Percentiles rank a stretch among this genome's conserved stretches.
These are phyloP conservation scores for Abscondita cerata DNA, from an alignment of 2,888 invertebrate species.

Conservation along the genomic window DNA sequence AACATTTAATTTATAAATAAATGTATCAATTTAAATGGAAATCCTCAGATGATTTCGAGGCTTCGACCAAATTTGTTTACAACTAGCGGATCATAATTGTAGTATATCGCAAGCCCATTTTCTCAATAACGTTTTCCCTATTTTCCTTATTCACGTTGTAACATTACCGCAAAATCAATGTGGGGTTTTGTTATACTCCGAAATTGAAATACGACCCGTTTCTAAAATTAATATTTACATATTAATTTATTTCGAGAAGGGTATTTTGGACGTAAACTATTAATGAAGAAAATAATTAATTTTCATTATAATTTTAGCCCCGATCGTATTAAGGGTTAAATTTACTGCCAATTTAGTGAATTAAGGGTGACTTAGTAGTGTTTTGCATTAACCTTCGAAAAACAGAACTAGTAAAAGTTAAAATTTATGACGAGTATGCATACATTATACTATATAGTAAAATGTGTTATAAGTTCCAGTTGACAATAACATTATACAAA, in stretches of 20 bases:
- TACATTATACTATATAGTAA: too few relatives aligned
- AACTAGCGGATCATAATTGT: not conserved
- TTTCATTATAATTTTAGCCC: not conserved
- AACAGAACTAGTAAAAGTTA: constrained; percentile 1
- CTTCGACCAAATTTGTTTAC: not conserved
- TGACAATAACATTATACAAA: constrained; percentile 31
- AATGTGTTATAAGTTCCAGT: constrained; percentile 24
- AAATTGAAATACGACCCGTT: constrained; percentile 8
- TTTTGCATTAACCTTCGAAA: too few relatives aligned
- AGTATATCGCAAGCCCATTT: too few relatives aligned
- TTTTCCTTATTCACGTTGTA: not conserved
- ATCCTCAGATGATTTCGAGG: not conserved
- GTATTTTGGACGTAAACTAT: not conserved
- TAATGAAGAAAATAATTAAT: not conserved
- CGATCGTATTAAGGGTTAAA: not conserved
- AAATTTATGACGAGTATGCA: constrained; percentile 12
- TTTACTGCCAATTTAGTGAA: not conserved
- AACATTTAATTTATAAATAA: too few relatives aligned
- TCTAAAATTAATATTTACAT: constrained; percentile 23
- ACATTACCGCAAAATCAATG: not conserved
- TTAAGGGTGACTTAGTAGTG: too few relatives aligned
- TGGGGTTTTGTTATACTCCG: constrained; percentile 3
- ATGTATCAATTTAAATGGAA: too few relatives aligned
- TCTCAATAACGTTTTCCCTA: not conserved
- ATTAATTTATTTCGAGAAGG: constrained; percentile 20